Evolutionary conservation across 2,888 invertebrate species (phyloP), one percentile per base, ranked within the genome.

Genomic region (Ceramica pisi): DNA sequence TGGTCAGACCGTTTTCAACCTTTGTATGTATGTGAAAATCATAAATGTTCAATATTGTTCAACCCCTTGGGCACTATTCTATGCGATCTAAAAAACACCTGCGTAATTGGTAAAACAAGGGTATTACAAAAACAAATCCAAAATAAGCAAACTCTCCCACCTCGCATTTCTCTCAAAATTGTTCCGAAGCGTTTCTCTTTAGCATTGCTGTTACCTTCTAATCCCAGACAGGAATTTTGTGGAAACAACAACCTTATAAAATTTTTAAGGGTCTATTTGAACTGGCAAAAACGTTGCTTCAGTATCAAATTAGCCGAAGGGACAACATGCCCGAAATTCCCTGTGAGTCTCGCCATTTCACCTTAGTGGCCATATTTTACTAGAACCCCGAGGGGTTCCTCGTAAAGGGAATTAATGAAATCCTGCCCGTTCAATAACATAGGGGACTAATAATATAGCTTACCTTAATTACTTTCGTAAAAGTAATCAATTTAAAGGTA

Each of bases 361-460:
- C 86, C 85, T 83, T 75, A 69, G 74, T 73, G 77, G 79, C 84
- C 65, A 87, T 88, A 88, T 89, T 90, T 89, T 84, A 88, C 86
- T 83, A 65, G 82, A 69, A 59, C 72, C 85, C 83, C 76, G 82
- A 80, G 71, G 84, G 86, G 80, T 64, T 76, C 80, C 85, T 86
- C 89, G 89, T 89, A 88, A 89, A 90, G 86, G 85, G 88, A 90
- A 90, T 90, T 89, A 90, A 90, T 90, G 88, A 89, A 90, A 90
- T 88, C 87, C 86, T 77, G 65, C 71, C 75, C 72, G 76, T 87
- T 82, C 85, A 77, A 82, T 81, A 85, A 82, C 68, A 78, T 69
- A 71, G 55, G 74, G 67, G 77, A 80, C 82, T 86, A 86, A 86
- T 81, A 75, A 79, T 86, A 79, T 81, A 73, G 83, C 83, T 84